These are phyloP conservation scores for Sardina pilchardus DNA, from an alignment of 2,113 vertebrate genomes.

Conservation along the genomic window DNA sequence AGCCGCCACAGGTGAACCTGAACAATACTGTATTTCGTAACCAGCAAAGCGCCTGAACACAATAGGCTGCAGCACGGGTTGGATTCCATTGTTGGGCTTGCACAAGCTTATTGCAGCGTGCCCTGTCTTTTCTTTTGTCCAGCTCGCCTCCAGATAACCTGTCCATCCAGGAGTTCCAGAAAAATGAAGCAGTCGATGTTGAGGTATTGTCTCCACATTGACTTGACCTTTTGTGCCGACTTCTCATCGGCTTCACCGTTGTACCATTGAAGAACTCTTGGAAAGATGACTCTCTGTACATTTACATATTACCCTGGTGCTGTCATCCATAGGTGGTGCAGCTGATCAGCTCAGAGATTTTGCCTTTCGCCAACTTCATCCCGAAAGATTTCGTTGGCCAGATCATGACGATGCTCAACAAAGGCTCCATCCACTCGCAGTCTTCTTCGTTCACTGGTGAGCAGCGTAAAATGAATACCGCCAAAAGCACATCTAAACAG, in stretches of 20 bases:
- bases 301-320: background rate
- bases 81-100: background rate
- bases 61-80: background rate
- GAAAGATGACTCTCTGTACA: background rate
- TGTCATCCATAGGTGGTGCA: conserved; percentile 84
- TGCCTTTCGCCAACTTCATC: conserved; percentile 98
- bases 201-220: conserved; percentile 78
- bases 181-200: conserved; percentile 95
- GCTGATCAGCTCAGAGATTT: conserved; percentile 95
- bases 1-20: background rate
- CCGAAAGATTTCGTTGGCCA: conserved; percentile 98
- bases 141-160: conserved; percentile 96
- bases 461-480: conserved; percentile 16
- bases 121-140: conserved; percentile 9
- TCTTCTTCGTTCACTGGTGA: conserved; percentile 97
- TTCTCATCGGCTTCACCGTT: background rate
- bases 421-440: conserved; percentile 98
- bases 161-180: conserved; percentile 98
- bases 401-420: conserved; percentile 99
- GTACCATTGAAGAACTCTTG: background rate
- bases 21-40: background rate
- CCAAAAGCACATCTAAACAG: background rate
- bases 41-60: background rate
- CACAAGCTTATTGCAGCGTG: background rate
- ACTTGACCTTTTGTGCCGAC: background rate